Evolutionary conservation across 2,113 vertebrate genomes (phyloP), one percentile per base, ranked within the genome.

Genomic region (Vulpes lagopus): DNA sequence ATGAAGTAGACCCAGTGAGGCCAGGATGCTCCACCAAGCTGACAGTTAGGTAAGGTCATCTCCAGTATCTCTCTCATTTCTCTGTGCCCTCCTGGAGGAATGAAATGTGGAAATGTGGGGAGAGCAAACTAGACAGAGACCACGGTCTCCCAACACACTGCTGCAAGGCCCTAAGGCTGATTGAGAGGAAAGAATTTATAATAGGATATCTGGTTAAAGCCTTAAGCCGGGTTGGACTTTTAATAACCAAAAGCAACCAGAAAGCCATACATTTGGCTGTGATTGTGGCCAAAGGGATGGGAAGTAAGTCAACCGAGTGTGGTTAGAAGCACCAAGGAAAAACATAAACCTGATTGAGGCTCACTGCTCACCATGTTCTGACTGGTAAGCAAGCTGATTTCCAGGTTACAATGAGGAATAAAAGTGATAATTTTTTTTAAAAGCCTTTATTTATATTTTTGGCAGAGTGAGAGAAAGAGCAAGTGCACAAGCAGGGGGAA

Each of bases 111-210:
- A 73, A 87, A 60, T 15, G 8, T 27, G 43, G 62, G 27, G 55
- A 22, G 27, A 96, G 57, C 6, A 84, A 53, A 16, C 82, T 12
- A 15, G 69, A n/a, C n/a, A 30, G 55, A 83, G 35, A 65, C 27
- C 23, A 8, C 19, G 3, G 65, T 8, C 1, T 51, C 8, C 59
- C 2, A 27, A 2, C 16, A 27, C 23, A 27, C 8, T 60, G 2
- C 25, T 4, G 7, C 4, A 32, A 60, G 38, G 16, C 7, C n/a
- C 27, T n/a, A 67, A 60, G 27, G 19, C 35, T 87, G 22, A 67
- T 82, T 35, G 27, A 11, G 11, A 96, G 32, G 64, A 65, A 38
- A 69, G 27, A 57, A 65, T 49, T 76, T 65, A 51, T 74, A 95
- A 65, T 85, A 30, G 16, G 15, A 51, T 81, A 69, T 93, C 49